Evolutionary conservation across 2,797 vertebrate genomes (phyloP).

Genomic region (Coilia nasus): DNA sequence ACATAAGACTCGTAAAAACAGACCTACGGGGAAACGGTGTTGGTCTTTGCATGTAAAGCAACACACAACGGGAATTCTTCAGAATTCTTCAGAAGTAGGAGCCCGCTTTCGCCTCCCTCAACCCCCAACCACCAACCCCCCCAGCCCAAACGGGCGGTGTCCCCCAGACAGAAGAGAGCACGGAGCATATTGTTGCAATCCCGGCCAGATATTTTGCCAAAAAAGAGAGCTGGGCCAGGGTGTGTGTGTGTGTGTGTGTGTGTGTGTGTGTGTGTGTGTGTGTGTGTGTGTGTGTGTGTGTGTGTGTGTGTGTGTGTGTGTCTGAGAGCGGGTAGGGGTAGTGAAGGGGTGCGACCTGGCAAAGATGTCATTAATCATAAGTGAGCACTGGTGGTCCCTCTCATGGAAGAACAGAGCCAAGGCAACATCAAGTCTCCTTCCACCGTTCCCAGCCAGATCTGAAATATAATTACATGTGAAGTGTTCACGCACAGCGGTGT

Average conservation of each 20-base stretch:
- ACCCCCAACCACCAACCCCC: neutral
- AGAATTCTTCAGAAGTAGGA: neutral
- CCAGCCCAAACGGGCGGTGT: neutral
- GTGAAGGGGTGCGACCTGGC: neutral
- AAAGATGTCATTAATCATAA: conserved; percentile 20
- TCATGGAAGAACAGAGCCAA: neutral
- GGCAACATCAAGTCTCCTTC: neutral
- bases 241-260: too few species aligned
- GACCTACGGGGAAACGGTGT: neutral
- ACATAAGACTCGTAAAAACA: neutral
- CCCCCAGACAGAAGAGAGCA: neutral
- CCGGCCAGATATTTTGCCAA: conserved; percentile 37
- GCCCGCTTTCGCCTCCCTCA: too few species aligned
- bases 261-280: conserved; percentile 26
- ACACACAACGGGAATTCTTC: neutral
- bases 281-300: neutral
- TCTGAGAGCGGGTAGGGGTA: too few species aligned
- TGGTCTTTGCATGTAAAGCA: neutral
- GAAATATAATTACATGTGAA: conserved; percentile 3
- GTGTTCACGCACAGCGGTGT: neutral
- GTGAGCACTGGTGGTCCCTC: conserved; percentile 7
- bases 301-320: neutral
- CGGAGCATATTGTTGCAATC: conserved; percentile 41
- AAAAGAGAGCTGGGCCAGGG: neutral
- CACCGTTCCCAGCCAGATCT: conserved; percentile 3